Evolutionary conservation across 2,113 vertebrate species (phyloP).

Genomic region (Astatoreochromis straeleni): DNA sequence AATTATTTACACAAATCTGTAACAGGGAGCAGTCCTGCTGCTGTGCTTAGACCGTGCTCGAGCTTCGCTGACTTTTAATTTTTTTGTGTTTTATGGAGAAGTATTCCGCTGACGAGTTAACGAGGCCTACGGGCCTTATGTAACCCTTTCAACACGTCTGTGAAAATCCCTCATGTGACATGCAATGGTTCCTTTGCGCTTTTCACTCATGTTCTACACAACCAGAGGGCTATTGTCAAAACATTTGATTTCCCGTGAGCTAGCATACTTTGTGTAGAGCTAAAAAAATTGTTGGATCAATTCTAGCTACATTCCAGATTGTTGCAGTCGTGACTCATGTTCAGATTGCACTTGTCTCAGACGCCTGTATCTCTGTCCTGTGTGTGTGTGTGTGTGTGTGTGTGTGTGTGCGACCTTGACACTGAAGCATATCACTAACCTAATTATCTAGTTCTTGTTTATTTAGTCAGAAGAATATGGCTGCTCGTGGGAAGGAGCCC

Average conservation of each 20-base stretch:
- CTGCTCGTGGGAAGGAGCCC: background rate
- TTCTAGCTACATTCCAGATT: background rate
- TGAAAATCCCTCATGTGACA: background rate
- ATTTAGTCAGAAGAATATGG: constrained; percentile 5
- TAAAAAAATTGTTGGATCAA: background rate
- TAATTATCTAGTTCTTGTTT: constrained; percentile 34
- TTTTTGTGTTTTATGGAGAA: background rate
- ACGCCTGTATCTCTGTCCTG: background rate
- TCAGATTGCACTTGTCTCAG: background rate
- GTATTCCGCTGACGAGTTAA: background rate
- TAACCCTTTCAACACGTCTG: background rate
- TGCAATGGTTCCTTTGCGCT: background rate
- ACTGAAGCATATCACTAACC: constrained; percentile 14
- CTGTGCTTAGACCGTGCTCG: constrained; percentile 6
- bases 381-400: background rate
- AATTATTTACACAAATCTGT: constrained; percentile 64
- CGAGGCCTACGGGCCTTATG: background rate
- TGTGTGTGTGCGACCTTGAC: constrained; percentile 34
- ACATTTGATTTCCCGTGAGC: background rate
- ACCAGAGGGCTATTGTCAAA: background rate
- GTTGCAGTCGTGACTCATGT: background rate
- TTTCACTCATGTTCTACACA: background rate
- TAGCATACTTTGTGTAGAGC: background rate
- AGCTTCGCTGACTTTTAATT: background rate
- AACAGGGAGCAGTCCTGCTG: constrained; percentile 16